A percentile compares a stretch with the other conserved stretches of the same genome.
Evolutionary conservation across 2,888 invertebrate species (phyloP).

Genomic region (Callinectes sapidus): DNA sequence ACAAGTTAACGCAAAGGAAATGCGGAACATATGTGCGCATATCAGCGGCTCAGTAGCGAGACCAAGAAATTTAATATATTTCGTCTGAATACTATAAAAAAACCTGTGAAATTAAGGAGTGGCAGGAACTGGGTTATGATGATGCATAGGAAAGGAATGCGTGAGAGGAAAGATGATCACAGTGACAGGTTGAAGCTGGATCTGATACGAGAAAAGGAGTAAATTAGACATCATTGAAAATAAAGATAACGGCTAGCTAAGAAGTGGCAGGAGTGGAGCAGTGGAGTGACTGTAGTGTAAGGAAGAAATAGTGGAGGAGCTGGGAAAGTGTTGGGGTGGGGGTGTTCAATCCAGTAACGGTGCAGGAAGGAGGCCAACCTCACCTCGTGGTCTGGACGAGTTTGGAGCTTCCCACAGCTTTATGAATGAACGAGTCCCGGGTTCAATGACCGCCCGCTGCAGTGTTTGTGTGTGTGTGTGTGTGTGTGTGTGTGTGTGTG

Average conservation of each 20-base stretch:
- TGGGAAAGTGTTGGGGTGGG: background rate
- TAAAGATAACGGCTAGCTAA: background rate
- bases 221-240: background rate
- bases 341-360: constrained; percentile 25
- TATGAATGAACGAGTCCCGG: background rate
- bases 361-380: constrained; percentile 9
- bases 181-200: background rate
- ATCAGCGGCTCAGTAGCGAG: too few relatives aligned
- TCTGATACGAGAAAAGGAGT: background rate
- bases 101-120: too few relatives aligned
- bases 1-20: too few relatives aligned
- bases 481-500: background rate
- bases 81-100: too few relatives aligned
- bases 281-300: background rate
- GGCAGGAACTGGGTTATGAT: background rate
- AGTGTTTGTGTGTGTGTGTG: background rate
- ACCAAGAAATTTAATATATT: too few relatives aligned
- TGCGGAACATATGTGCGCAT: too few relatives aligned
- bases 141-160: background rate
- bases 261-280: too few relatives aligned
- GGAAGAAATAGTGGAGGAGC: background rate
- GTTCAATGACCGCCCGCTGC: background rate
- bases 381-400: constrained; percentile 18
- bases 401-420: constrained; percentile 24
- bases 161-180: background rate